Evolutionary conservation across 2,888 invertebrate genomes (phyloP).

Genomic region (Phrixothrix hirtus): DNA sequence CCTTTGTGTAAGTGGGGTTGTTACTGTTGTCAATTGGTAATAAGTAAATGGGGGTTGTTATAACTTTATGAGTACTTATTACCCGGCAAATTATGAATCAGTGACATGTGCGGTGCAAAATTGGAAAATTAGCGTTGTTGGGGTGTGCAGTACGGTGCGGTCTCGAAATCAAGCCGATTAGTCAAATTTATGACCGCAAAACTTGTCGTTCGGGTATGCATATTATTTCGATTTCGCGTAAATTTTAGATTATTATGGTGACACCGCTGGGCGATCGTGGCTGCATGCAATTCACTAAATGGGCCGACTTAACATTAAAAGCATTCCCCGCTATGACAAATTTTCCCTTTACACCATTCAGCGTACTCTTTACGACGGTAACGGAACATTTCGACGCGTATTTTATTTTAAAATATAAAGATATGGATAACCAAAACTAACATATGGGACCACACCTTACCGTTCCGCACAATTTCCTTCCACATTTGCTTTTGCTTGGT

Average conservation of each 20-base stretch:
- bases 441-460: slow-evolving; percentile 47
- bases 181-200: not conserved
- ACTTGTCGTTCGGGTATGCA: not conserved
- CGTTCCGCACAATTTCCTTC: slow-evolving; percentile 46
- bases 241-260: slow-evolving; percentile 1
- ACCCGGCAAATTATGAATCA: slow-evolving; percentile 33
- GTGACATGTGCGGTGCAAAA: slow-evolving; percentile 31
- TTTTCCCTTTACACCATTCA: slow-evolving; percentile 17
- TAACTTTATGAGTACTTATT: slow-evolving; percentile 33
- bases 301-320: slow-evolving; percentile 23
- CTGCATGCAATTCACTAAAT: slow-evolving; percentile 9
- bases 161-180: slow-evolving; percentile 4
- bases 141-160: too few relatives aligned
- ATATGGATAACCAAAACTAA: slow-evolving; percentile 25
- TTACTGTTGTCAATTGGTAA: slow-evolving; percentile 26
- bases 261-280: slow-evolving; percentile 2
- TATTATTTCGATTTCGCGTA: slow-evolving; percentile 6
- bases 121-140: slow-evolving; percentile 26
- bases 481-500: slow-evolving; percentile 41
- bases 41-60: slow-evolving; percentile 32
- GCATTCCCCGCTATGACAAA: slow-evolving; percentile 26
- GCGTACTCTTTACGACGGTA: slow-evolving; percentile 16
- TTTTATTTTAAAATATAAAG: slow-evolving; percentile 23
- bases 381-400: slow-evolving; percentile 25
- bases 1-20: slow-evolving; percentile 27